Conservation (phyloP, 2,888 invertebrate species). For the Melinaea menophilus region DNA sequence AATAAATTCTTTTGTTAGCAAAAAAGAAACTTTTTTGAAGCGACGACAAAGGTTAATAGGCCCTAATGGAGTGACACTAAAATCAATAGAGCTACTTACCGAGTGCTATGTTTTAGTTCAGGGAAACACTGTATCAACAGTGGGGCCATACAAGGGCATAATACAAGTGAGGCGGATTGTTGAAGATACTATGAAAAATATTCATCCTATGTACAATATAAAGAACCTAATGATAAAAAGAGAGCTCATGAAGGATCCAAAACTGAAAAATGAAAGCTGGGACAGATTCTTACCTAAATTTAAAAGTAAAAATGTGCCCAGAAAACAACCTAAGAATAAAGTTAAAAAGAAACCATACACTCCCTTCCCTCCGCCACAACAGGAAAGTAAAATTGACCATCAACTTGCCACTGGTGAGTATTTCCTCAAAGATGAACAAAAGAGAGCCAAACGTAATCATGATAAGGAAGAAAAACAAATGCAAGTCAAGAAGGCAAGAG, state of each 20-base stretch:
- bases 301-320: slow-evolving; percentile 90
- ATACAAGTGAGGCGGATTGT: slow-evolving; percentile 92
- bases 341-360: slow-evolving; percentile 96
- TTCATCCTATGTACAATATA: slow-evolving; percentile 99
- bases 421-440: slow-evolving; percentile 93
- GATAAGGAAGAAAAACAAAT: slow-evolving; percentile 88
- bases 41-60: slow-evolving; percentile 96
- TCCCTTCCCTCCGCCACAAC: slow-evolving; percentile 97
- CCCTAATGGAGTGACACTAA: slow-evolving; percentile 98
- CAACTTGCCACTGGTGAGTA: slow-evolving; percentile 97
- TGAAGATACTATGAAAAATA: slow-evolving; percentile 98
- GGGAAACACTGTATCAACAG: slow-evolving; percentile 96
- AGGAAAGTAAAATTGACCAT: slow-evolving; percentile 95
- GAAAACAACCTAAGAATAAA: slow-evolving; percentile 92
- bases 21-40: slow-evolving; percentile 96
- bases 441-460: slow-evolving; percentile 82
- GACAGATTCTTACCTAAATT: slow-evolving; percentile 97
- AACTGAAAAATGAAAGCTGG: slow-evolving; percentile 96
- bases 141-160: slow-evolving; percentile 97
- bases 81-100: slow-evolving; percentile 96
- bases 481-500: slow-evolving; percentile 83
- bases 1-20: slow-evolving; percentile 92
- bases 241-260: slow-evolving; percentile 95
- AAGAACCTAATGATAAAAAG: slow-evolving; percentile 98
- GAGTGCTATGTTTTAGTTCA: slow-evolving; percentile 98